Evolutionary conservation across 2,888 invertebrate genomes (phyloP).

Genomic region (Microchrysa polita): DNA sequence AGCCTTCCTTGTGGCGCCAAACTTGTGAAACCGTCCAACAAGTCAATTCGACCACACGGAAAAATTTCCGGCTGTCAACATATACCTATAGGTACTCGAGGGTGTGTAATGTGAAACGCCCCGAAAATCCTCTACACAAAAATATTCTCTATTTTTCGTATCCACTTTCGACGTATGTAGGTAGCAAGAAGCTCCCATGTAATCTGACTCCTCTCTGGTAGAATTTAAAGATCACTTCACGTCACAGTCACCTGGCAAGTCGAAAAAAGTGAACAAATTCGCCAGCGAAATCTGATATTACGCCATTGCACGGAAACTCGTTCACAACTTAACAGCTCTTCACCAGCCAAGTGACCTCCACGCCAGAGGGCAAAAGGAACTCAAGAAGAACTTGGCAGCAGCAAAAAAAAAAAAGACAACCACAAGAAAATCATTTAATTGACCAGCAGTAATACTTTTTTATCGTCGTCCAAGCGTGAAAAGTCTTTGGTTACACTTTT

Average conservation of each 20-base stretch:
- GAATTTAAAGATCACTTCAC: conserved; percentile 39
- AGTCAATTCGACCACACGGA: conserved; percentile 38
- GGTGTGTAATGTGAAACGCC: conserved; percentile 27
- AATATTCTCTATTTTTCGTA: conserved; percentile 12
- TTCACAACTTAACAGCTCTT: conserved; percentile 49
- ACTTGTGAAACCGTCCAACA: conserved; percentile 12
- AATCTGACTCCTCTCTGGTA: conserved; percentile 12
- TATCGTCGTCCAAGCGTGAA: conserved; percentile 47
- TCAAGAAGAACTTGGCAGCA: neutral
- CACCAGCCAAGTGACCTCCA: neutral
- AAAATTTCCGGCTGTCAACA: conserved; percentile 35
- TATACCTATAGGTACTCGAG: too few species aligned
- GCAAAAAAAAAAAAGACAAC: neutral
- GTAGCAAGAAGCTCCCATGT: conserved; percentile 25
- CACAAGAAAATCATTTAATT: conserved; percentile 49
- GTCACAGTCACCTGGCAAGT: conserved; percentile 41
- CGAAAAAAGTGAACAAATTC: neutral
- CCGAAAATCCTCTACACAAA: conserved; percentile 10
- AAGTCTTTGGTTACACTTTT: conserved; percentile 48
- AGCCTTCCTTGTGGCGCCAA: conserved; percentile 25
- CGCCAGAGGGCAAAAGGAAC: conserved; percentile 14
- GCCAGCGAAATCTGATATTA: conserved; percentile 36
- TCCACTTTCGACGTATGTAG: neutral
- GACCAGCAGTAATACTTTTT: conserved; percentile 49
- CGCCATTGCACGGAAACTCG: conserved; percentile 25